Conservation (phyloP, 2,797 vertebrate species). For the Eulemur albifrons region DNA sequence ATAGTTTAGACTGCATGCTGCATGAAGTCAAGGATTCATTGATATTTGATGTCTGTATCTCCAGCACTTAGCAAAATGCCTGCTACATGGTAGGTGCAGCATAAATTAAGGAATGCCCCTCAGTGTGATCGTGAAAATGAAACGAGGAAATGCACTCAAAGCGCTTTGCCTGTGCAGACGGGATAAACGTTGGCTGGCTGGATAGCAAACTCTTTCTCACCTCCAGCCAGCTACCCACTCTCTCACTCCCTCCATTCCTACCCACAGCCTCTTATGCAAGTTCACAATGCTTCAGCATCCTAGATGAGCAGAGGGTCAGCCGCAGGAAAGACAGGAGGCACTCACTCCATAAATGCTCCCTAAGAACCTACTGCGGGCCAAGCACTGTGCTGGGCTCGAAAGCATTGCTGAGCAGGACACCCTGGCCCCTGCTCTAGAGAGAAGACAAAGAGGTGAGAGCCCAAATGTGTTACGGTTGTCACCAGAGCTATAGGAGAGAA, state of each 20-base stretch:
- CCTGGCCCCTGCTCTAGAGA: neutral
- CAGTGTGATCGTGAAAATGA: neutral
- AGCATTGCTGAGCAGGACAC: neutral
- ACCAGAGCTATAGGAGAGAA: neutral
- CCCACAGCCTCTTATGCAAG: neutral
- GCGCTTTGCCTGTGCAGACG: neutral
- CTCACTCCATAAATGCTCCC: neutral
- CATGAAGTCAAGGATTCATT: neutral
- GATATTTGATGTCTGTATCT: neutral
- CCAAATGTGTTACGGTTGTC: neutral
- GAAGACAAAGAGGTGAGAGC: neutral
- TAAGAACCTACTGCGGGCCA: no score
- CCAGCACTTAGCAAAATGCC: neutral
- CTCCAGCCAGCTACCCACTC: neutral
- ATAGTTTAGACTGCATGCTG: neutral
- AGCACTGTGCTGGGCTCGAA: no score
- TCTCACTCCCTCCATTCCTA: neutral
- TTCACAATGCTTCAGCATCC: no score
- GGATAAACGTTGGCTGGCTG: neutral
- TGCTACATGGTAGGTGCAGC: neutral
- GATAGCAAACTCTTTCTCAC: neutral
- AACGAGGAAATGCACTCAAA: neutral
- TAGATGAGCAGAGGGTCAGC: neutral
- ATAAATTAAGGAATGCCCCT: neutral
- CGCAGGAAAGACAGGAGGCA: neutral